Evolutionary conservation across 2,888 invertebrate genomes (phyloP).

Genomic region (Drosophila cracens): DNA sequence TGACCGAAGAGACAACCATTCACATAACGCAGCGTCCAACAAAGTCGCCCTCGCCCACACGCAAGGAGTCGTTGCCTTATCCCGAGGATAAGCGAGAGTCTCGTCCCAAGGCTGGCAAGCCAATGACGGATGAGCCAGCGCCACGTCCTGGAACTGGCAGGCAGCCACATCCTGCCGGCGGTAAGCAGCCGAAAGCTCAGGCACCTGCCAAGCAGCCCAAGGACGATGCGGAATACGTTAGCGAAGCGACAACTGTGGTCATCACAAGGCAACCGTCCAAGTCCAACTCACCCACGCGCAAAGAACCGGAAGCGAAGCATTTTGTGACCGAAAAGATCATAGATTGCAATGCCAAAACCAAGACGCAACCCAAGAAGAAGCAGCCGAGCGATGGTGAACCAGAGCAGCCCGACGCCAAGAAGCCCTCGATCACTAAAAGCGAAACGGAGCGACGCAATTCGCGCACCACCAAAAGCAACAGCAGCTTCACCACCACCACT

Average conservation of each 20-base stretch:
- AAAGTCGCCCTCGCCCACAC: conserved; percentile 50
- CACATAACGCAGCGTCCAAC: conserved; percentile 44
- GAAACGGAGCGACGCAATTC: conserved; percentile 53
- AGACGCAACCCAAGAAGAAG: conserved; percentile 32
- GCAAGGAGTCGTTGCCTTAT: conserved; percentile 24
- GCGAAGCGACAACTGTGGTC: conserved; percentile 57
- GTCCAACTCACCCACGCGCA: conserved; percentile 50
- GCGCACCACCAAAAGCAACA: conserved; percentile 45
- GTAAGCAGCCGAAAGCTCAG: conserved; percentile 18
- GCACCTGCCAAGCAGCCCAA: conserved; percentile 23
- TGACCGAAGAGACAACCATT: conserved; percentile 60
- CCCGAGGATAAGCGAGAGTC: conserved; percentile 26
- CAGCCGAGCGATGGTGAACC: conserved; percentile 38
- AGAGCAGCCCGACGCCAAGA: conserved; percentile 47
- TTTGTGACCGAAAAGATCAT: conserved; percentile 71
- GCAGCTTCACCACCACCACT: neutral
- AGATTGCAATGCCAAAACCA: conserved; percentile 44
- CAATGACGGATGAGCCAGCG: neutral
- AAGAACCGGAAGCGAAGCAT: conserved; percentile 41
- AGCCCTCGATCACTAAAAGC: conserved; percentile 24
- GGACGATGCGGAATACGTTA: conserved; percentile 49
- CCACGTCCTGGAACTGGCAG: conserved; percentile 1
- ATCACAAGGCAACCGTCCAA: conserved; percentile 43
- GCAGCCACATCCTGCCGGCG: neutral
- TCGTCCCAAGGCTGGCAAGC: conserved; percentile 9